These are phyloP conservation scores for Rhabditoides inermis DNA, from an alignment of 2,888 invertebrate species.

Conservation along the genomic window DNA sequence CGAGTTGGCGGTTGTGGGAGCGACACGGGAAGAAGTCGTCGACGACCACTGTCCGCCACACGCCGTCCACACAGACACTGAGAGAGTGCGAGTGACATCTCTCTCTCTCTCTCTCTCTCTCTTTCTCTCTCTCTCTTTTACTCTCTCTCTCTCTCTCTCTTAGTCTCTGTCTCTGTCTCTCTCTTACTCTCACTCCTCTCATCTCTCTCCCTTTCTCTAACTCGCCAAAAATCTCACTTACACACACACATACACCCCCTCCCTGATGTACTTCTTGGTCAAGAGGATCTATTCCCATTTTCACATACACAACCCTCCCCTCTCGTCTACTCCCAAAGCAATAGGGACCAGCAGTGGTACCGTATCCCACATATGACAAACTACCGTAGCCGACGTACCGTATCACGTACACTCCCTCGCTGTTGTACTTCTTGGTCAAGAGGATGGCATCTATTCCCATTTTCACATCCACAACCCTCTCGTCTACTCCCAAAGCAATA, in stretches of 20 bases:
- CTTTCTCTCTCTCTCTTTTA: neutral
- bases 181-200: neutral
- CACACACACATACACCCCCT: neutral
- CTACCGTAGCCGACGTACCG: slow-evolving; percentile 18
- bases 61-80: slow-evolving; percentile 82
- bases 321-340: neutral
- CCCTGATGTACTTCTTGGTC: neutral
- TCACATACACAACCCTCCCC: neutral
- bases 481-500: neutral
- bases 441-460: slow-evolving; percentile 57
- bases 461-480: neutral
- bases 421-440: neutral
- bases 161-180: no score
- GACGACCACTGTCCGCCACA: slow-evolving; percentile 88
- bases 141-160: neutral
- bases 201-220: neutral
- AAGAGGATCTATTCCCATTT: neutral
- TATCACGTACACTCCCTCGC: slow-evolving; percentile 54
- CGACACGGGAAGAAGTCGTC: slow-evolving; percentile 94
- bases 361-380: neutral
- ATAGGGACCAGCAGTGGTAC: neutral
- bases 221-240: neutral
- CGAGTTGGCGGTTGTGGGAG: slow-evolving; percentile 58
- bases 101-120: no score
- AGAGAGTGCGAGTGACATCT: slow-evolving; percentile 1